Conservation (phyloP, 1,140 invertebrate genomes). For the Charaxes varanes region DNA sequence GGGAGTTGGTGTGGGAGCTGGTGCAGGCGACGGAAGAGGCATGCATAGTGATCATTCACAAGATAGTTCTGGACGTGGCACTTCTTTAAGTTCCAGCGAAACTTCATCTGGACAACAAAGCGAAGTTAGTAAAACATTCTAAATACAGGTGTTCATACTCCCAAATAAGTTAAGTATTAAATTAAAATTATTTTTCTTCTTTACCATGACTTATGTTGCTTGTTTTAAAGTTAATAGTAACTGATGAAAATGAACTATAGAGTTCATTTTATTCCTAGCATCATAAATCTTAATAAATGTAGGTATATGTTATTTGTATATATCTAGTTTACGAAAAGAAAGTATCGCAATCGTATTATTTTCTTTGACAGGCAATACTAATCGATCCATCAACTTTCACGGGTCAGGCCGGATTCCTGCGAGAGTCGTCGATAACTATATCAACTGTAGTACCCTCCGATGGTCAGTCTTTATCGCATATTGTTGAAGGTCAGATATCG, state of each 20-base stretch:
- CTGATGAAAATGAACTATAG: no score
- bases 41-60: constrained; percentile 59
- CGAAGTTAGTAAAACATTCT: constrained; percentile 32
- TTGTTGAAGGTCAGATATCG: no score
- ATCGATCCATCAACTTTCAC: constrained; percentile 39
- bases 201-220: no score
- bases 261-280: no score
- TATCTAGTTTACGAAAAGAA: no score
- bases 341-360: no score
- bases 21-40: constrained; percentile 55
- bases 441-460: no score
- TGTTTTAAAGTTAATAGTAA: no score
- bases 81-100: constrained; percentile 44
- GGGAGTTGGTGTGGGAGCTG: constrained; percentile 30
- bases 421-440: no score
- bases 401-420: constrained; percentile 1
- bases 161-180: no score
- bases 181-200: no score
- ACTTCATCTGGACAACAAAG: constrained; percentile 42
- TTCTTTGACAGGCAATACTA: constrained; percentile 39
- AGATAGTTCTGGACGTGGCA: constrained; percentile 53
- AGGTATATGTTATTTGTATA: constrained; percentile 3
- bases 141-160: neutral
- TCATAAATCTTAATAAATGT: neutral
- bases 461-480: no score